Evolutionary conservation across 1,140 invertebrate genomes (phyloP).

Genomic region (Sycophila sp.): DNA sequence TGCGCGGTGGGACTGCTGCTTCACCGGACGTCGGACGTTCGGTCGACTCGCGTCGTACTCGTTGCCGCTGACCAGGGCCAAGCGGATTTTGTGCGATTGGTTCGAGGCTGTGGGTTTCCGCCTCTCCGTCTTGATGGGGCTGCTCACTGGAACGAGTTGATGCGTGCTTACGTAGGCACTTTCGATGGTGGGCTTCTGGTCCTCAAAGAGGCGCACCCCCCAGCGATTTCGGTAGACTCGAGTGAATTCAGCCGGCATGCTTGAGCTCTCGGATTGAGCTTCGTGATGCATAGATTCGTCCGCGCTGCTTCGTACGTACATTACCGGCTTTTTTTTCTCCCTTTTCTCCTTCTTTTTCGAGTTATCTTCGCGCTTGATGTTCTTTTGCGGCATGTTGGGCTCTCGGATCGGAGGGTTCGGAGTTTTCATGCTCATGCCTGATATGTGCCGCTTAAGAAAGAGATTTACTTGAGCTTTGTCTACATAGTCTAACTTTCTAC

Average conservation of each 20-base stretch:
- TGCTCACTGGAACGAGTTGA: no score
- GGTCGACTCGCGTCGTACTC: background rate
- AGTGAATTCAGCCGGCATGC: no score
- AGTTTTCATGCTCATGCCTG: background rate
- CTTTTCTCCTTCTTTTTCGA: constrained; percentile 52
- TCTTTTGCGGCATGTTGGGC: constrained; percentile 51
- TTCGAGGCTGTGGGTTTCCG: no score
- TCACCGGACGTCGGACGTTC: background rate
- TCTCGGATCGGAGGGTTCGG: constrained; percentile 52
- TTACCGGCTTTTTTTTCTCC: constrained; percentile 51
- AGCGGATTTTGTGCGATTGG: background rate
- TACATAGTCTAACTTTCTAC: background rate
- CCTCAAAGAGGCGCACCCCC: no score
- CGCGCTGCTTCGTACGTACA: constrained; percentile 19
- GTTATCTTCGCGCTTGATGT: no score
- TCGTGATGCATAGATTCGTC: background rate
- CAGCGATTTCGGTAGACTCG: no score
- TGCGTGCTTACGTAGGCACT: no score
- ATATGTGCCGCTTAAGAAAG: background rate
- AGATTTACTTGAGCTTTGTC: background rate
- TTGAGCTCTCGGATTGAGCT: no score
- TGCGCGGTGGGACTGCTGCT: no score
- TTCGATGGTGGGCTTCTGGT: no score
- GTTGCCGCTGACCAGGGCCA: background rate
- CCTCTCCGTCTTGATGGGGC: no score